Base-by-base conservation (phyloP, 2,113 vertebrate species). In the Andinoacara biseriatus region DNA sequence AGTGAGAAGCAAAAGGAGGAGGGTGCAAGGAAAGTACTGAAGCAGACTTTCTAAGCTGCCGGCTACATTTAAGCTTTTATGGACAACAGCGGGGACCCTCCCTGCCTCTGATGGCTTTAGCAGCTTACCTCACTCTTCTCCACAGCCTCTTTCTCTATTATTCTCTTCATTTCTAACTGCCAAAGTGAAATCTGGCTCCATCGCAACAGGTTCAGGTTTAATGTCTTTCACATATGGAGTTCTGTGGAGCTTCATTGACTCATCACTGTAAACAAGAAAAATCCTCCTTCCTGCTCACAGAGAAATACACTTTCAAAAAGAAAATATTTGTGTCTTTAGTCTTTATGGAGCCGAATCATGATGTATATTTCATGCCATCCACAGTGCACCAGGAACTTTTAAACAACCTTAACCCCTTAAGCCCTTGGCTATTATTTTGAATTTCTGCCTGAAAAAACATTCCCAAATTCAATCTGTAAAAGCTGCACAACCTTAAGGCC, bases 31-130 rank as follows among this genome's bases (percentile, higher is more conserved):
- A 4, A 33, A 58, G 76, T 20, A 76, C 22, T 86, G 83, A 58
- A 69, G 87, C 83, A 76, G 82, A 52, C 76, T 77, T 56, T 61
- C 76, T 81, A 46, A 89, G 85, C 84, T 82, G 82, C 79, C 24
- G 76, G 88, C 87, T 85, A 72, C 82, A 62, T 91, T 88, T 85
- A 80, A 82, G 90, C 82, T 86, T 90, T 91, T 89, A 86, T 87
- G 86, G 81, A 85, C 83, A 85, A 78, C 89, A 89, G 87, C 67
- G 7, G 86, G 83, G 83, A 85, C 83, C 82, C 85, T 91, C 83
- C 74, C 81, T 52, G 82, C 69, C 76, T 89, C 90, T 87, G 89
- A 93, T 87, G 89, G 86, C 87, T 90, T 87, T 76, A 87, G 58
- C 92, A 88, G 92, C 89, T 82, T 60, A 82, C 85, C 78, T 61